A percentile compares a stretch with the other conserved stretches of the same genome.
Evolutionary conservation across 2,888 invertebrate species (phyloP).

Genomic region (Sphaerophoria taeniata): DNA sequence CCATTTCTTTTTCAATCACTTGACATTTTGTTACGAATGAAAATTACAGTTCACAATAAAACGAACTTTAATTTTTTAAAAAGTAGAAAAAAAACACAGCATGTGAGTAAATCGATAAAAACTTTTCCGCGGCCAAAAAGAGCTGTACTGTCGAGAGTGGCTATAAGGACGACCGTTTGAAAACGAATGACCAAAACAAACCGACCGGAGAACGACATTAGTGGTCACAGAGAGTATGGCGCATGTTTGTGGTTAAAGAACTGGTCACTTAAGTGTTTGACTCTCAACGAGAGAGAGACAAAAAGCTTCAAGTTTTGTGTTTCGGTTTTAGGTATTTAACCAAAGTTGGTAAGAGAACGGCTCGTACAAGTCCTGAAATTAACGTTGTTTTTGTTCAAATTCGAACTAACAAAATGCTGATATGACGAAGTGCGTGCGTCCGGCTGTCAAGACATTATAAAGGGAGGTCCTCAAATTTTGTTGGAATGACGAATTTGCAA

Average conservation of each 20-base stretch:
- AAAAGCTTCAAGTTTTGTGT: slow-evolving; percentile 30
- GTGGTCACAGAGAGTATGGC: slow-evolving; percentile 53
- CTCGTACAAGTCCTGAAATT: slow-evolving; percentile 34
- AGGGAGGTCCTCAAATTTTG: slow-evolving; percentile 5
- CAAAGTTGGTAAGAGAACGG: slow-evolving; percentile 29
- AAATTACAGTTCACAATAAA: slow-evolving; percentile 11
- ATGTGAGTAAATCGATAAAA: slow-evolving; percentile 58
- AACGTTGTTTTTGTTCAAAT: slow-evolving; percentile 24
- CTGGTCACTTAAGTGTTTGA: slow-evolving; percentile 44
- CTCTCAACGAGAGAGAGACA: slow-evolving; percentile 44
- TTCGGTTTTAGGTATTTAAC: slow-evolving; percentile 14
- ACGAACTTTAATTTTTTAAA: slow-evolving; percentile 31
- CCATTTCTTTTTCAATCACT: slow-evolving; percentile 75
- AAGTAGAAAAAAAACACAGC: slow-evolving; percentile 4
- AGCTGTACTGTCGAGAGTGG: slow-evolving; percentile 37
- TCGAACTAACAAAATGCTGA: slow-evolving; percentile 23
- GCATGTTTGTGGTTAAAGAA: slow-evolving; percentile 55
- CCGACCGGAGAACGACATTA: slow-evolving; percentile 51
- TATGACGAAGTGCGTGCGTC: slow-evolving; percentile 56
- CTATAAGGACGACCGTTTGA: slow-evolving; percentile 62
- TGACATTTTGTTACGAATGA: slow-evolving; percentile 50
- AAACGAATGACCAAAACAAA: slow-evolving; percentile 74
- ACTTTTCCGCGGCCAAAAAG: slow-evolving; percentile 47
- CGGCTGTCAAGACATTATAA: slow-evolving; percentile 40
- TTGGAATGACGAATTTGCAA: neutral